Percentiles rank a stretch among this genome's conserved stretches.
Evolutionary conservation across 2,888 invertebrate genomes (phyloP).

Genomic region (Didymodactylos carnosus): DNA sequence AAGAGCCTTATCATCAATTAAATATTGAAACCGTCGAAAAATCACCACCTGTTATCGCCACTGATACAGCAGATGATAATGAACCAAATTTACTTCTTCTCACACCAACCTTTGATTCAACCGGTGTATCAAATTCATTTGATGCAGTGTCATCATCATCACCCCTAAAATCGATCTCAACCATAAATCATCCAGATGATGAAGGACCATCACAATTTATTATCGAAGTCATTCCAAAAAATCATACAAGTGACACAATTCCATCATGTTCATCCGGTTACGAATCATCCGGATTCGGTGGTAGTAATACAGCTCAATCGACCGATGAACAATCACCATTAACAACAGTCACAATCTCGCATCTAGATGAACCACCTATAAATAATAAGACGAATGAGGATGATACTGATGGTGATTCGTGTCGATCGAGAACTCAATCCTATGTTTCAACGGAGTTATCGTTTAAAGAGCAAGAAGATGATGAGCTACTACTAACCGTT

Average conservation of each 20-base stretch:
- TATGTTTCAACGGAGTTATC: too few species aligned
- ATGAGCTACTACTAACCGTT: too few species aligned
- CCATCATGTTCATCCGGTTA: not conserved
- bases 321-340: too few species aligned
- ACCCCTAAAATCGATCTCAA: not conserved
- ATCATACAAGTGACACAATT: not conserved
- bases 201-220: not conserved
- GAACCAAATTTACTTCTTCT: not conserved
- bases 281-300: not conserved
- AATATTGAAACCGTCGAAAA: not conserved
- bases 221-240: not conserved
- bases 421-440: too few species aligned
- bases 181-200: not conserved
- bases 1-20: not conserved
- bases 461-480: too few species aligned
- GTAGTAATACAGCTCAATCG: too few species aligned
- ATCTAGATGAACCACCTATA: too few species aligned
- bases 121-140: too few species aligned
- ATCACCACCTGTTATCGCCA: not conserved
- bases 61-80: not conserved
- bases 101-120: too few species aligned
- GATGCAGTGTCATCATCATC: not conserved
- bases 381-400: too few species aligned
- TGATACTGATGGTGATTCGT: too few species aligned
- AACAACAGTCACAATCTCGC: too few species aligned